These are phyloP conservation scores for Fragum whitleyi DNA, from an alignment of 2,888 invertebrate species.

Conservation along the genomic window DNA sequence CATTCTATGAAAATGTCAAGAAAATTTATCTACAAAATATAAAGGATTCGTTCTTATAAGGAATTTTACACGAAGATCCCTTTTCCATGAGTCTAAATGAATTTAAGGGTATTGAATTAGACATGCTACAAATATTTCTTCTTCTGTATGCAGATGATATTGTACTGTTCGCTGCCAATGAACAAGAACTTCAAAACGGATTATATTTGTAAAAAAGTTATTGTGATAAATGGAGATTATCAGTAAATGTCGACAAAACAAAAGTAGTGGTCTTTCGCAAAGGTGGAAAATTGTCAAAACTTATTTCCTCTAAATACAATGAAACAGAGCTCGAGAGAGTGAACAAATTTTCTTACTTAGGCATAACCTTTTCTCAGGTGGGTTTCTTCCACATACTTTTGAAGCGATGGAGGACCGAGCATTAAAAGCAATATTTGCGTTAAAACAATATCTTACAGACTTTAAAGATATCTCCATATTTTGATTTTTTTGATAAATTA, in stretches of 20 bases:
- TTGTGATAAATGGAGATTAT: neutral
- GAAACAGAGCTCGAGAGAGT: neutral
- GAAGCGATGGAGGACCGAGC: slow-evolving; percentile 32
- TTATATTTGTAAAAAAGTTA: neutral
- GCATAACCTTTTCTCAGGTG: slow-evolving; percentile 4
- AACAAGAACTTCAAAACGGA: neutral
- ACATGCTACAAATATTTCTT: slow-evolving; percentile 1
- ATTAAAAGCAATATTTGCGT: slow-evolving; percentile 33
- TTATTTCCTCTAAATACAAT: neutral
- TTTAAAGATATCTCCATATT: slow-evolving; percentile 23
- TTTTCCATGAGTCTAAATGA: neutral
- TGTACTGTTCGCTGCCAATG: neutral
- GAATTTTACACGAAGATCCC: too few relatives aligned
- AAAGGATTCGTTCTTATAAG: too few relatives aligned
- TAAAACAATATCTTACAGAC: slow-evolving; percentile 35
- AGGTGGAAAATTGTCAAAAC: neutral
- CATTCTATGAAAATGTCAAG: too few relatives aligned
- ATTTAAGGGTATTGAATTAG: slow-evolving; percentile 8
- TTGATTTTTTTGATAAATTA: slow-evolving; percentile 40
- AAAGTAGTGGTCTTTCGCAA: slow-evolving; percentile 1
- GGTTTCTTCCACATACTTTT: slow-evolving; percentile 21
- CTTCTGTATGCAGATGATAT: slow-evolving; percentile 13
- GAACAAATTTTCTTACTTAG: slow-evolving; percentile 20
- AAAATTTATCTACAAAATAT: too few relatives aligned
- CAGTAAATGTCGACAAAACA: neutral